A percentile compares a stretch with the other conserved stretches of the same genome.
These are phyloP conservation scores for Cyclargus thomasi DNA, from an alignment of 1,140 invertebrate genomes.

Conservation along the genomic window DNA sequence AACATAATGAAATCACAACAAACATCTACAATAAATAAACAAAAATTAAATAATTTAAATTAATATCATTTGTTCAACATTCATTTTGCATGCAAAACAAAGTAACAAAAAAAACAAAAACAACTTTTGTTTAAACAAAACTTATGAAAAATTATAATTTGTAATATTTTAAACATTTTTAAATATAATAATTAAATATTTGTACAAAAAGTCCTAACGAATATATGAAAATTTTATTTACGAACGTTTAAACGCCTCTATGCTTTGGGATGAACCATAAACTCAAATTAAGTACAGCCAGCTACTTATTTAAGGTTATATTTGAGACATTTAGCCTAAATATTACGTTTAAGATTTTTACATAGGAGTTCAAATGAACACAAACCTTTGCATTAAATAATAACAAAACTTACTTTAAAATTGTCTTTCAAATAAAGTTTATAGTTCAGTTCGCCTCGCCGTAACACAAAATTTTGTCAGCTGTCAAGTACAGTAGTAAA, in stretches of 20 bases:
- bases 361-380: neutral
- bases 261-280: neutral
- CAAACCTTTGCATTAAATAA: neutral
- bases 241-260: neutral
- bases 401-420: conserved; percentile 7
- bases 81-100: neutral
- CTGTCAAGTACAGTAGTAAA: conserved; percentile 12
- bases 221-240: neutral
- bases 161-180: conserved; percentile 16
- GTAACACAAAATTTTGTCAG: neutral
- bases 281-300: conserved; percentile 6
- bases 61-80: conserved; percentile 18
- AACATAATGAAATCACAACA: conserved; percentile 40
- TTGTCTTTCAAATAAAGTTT: neutral
- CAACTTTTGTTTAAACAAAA: conserved; percentile 16
- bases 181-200: conserved; percentile 15
- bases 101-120: conserved; percentile 21
- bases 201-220: conserved; percentile 12
- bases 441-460: neutral
- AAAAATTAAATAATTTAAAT: conserved; percentile 32
- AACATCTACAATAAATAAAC: conserved; percentile 34
- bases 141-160: conserved; percentile 23
- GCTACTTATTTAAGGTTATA: neutral
- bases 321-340: neutral
- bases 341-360: neutral